Evolutionary conservation across 2,113 vertebrate genomes (phyloP).

Genomic region (Pelecanoides urinatrix): DNA sequence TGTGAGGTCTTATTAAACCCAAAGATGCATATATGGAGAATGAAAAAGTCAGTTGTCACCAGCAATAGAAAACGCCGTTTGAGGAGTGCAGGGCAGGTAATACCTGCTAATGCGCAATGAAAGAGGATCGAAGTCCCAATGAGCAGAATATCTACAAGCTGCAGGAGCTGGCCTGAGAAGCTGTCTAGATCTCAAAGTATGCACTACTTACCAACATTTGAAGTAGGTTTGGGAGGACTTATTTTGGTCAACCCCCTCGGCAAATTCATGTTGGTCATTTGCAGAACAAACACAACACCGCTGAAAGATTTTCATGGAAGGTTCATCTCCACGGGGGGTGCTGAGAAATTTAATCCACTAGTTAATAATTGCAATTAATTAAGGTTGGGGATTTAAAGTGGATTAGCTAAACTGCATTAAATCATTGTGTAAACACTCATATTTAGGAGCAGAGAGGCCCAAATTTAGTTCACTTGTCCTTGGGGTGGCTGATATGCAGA

Average conservation of each 20-base stretch:
- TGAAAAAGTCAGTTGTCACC: neutral
- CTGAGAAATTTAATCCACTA: neutral
- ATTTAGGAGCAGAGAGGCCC: neutral
- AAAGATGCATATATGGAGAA: neutral
- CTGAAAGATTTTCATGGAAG: neutral
- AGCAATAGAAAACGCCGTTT: fast-evolving
- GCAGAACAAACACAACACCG: fast-evolving
- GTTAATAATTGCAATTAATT: neutral
- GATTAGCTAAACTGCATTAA: neutral
- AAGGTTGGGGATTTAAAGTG: neutral
- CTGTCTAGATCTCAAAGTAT: neutral
- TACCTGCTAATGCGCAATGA: fast-evolving
- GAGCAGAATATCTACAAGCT: neutral
- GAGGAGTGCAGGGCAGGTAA: neutral
- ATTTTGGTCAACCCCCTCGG: neutral
- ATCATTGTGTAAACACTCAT: neutral
- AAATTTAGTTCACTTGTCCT: neutral
- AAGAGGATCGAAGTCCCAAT: neutral
- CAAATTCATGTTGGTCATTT: neutral
- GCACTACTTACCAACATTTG: fast-evolving
- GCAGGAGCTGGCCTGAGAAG: neutral
- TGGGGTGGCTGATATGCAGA: neutral
- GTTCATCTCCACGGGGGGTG: neutral
- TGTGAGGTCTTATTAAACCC: neutral
- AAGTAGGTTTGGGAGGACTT: neutral